Conservation (phyloP, 2,797 vertebrate species). For the Melanotaenia maccullochi region DNA sequence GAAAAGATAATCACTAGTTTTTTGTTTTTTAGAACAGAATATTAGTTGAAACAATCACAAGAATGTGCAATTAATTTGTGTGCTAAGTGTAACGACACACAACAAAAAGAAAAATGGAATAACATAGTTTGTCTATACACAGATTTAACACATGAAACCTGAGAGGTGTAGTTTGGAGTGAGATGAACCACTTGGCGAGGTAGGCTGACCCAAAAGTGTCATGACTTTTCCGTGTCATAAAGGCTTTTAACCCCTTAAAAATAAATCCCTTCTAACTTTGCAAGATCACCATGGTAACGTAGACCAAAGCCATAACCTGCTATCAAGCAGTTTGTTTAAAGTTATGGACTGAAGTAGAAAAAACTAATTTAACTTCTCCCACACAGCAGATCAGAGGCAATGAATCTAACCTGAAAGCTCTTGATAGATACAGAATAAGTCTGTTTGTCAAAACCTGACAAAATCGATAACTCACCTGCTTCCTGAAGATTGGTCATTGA, state of each 20-base stretch:
- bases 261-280: not conserved
- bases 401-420: not conserved
- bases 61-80: constrained; percentile 63
- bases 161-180: not conserved
- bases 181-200: not conserved
- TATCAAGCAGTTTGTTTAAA: not conserved
- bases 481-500: not conserved
- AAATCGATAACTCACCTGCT: not conserved
- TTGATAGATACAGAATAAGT: not conserved
- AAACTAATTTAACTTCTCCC: not conserved
- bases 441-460: too few species aligned
- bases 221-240: not conserved
- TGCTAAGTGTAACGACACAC: constrained; percentile 52
- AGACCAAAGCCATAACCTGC: not conserved
- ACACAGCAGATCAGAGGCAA: too few species aligned
- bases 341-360: not conserved
- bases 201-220: not conserved
- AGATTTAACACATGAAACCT: constrained; percentile 11
- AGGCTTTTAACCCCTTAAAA: not conserved
- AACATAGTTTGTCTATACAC: constrained; percentile 24
- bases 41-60: constrained; percentile 66
- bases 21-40: constrained; percentile 52
- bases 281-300: not conserved
- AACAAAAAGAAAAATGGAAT: constrained; percentile 3
- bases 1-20: constrained; percentile 62